phyloP scores from a whole-genome alignment of 2,113 vertebrate species.

The Centropus unirufus region DNA sequence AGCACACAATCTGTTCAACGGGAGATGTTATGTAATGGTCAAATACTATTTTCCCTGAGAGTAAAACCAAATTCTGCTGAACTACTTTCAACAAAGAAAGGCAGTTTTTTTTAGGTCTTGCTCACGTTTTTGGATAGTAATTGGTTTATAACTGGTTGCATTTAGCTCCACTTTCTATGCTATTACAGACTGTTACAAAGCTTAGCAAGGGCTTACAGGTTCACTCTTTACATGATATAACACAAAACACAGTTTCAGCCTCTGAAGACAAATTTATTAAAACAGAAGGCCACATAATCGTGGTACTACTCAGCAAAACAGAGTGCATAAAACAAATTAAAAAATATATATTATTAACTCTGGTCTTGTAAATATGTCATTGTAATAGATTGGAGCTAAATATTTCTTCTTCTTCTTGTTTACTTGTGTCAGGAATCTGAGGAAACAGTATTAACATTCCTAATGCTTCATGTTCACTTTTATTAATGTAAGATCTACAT shows the following conservation, averaged over 20 bases:
- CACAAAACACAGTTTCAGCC: neutral
- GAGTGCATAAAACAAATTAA: neutral
- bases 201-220: neutral
- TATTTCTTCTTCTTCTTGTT: neutral
- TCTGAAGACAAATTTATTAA: neutral
- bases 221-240: neutral
- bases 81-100: neutral
- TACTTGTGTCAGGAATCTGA: neutral
- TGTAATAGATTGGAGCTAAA: neutral
- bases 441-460: neutral
- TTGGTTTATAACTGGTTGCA: neutral
- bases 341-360: neutral
- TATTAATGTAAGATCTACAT: neutral
- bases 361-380: neutral
- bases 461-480: neutral
- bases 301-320: neutral
- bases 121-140: neutral
- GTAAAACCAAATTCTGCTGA: neutral
- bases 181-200: neutral
- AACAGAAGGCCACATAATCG: neutral
- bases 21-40: accelerated
- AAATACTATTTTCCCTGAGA: neutral
- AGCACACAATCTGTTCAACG: neutral
- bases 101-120: neutral
- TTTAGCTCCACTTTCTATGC: neutral